Evolutionary conservation across 2,888 invertebrate genomes (phyloP).

Genomic region (Cacoxenus indagator): DNA sequence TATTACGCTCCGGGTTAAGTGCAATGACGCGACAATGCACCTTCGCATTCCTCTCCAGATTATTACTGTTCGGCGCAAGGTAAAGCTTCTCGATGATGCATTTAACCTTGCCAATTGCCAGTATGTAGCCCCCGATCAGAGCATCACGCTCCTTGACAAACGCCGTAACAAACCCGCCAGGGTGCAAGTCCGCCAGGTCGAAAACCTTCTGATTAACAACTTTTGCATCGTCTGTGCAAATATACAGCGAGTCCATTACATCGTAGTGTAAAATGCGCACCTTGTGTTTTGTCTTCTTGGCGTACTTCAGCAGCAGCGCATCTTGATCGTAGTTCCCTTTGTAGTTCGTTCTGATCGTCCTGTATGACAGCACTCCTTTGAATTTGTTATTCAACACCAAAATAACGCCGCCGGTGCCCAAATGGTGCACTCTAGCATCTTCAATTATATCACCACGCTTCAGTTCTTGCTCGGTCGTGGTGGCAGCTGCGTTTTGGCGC

Average conservation of each 20-base stretch:
- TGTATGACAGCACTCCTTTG: constrained; percentile 67
- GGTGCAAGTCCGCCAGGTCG: constrained; percentile 71
- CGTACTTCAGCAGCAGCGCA: constrained; percentile 66
- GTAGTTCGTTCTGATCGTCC: constrained; percentile 59
- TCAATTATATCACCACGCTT: constrained; percentile 75
- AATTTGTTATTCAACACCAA: constrained; percentile 57
- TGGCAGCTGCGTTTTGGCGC: constrained; percentile 26
- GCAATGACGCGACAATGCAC: constrained; percentile 76
- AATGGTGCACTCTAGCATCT: constrained; percentile 73
- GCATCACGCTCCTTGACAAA: constrained; percentile 71
- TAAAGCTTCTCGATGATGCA: constrained; percentile 76
- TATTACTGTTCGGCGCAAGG: constrained; percentile 72
- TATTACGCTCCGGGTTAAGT: constrained; percentile 70
- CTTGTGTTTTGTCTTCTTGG: constrained; percentile 68
- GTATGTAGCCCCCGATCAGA: constrained; percentile 72
- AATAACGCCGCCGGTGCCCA: constrained; percentile 70
- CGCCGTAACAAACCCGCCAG: constrained; percentile 75
- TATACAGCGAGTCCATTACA: constrained; percentile 76
- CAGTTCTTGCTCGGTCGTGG: constrained; percentile 40
- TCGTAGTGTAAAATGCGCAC: constrained; percentile 79
- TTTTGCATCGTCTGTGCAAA: constrained; percentile 77
- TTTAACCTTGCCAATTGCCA: constrained; percentile 73
- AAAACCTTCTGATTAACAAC: constrained; percentile 75
- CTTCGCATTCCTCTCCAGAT: constrained; percentile 73
- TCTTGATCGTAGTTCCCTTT: constrained; percentile 70